Evolutionary conservation across 1,140 invertebrate genomes (phyloP), one percentile per base, ranked within the genome.

Genomic region (Drosophila ohnishii): DNA sequence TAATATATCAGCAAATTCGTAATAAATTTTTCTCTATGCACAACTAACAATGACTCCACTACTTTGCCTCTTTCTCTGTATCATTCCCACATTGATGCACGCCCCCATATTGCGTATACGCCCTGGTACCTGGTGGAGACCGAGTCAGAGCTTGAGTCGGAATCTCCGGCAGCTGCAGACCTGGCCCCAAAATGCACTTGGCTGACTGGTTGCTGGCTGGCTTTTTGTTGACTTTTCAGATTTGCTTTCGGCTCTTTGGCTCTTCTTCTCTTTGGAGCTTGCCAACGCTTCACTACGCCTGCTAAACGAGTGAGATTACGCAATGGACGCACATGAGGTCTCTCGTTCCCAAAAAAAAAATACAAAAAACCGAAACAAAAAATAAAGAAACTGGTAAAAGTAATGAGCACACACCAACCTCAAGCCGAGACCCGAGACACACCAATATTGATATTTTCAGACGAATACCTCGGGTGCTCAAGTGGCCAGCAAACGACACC

Each of bases 391-490:
- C 66, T 73, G 79, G 64, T 88, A 88, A 83, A 65, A 57, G 80
- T 83, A 87, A 87, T 88, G 84, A 88, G 84, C 76, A 73, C 57
- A 78, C 59, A 34, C 28, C 55, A 53, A 13, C 74, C 69, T 63
- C 53, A 35, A 40, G 64, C 39, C 66, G 30, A 63, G 48, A 7
- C 13, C 64, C 22, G 50, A 78, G 79, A 58, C 66, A 70, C 72
- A 88, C 75, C 80, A 88, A 88, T 87, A 87, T 87, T 88, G 80
- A 87, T 88, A 88, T 88, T 88, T 83, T 64, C 71, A 48, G 65
- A 69, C 78, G 81, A 77, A 87, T 73, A 86, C 73, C 78, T 66
- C 61, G 56, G 69, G 56, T 62, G 56, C 25, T 75, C 59, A 63
- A 66, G 75, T 69, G 57, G 39, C 67, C 80, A 70, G 34, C 60